These are phyloP conservation scores for Neoaliturus tenellus DNA, from an alignment of 2,888 invertebrate species.

Conservation along the genomic window DNA sequence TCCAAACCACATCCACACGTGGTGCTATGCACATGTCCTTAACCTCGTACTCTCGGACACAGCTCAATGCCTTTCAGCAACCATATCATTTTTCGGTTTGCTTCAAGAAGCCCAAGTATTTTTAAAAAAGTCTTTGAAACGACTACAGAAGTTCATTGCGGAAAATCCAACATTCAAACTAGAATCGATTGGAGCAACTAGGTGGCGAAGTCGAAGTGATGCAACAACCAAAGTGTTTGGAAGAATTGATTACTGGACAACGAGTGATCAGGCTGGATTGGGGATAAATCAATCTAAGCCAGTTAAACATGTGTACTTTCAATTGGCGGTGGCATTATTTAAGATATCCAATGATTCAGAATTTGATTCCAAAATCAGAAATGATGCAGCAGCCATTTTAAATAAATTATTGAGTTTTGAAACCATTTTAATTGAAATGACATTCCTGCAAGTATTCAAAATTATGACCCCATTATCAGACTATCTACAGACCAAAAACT, in stretches of 20 bases:
- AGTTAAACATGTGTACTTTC: neutral
- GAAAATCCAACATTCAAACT: constrained; percentile 3
- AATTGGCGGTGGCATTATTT: neutral
- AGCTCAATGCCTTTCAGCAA: neutral
- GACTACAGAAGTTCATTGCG: neutral
- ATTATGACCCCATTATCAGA: constrained; percentile 10
- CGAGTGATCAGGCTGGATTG: too few relatives aligned
- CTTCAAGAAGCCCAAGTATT: constrained; percentile 40
- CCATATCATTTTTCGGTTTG: constrained; percentile 38
- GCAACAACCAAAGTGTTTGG: constrained; percentile 25
- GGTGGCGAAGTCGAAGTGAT: constrained; percentile 5
- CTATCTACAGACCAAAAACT: constrained; percentile 20
- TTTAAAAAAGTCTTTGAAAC: constrained; percentile 24
- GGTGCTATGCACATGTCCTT: constrained; percentile 42
- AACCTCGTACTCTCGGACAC: constrained; percentile 22
- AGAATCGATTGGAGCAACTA: constrained; percentile 7
- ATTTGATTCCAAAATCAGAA: neutral
- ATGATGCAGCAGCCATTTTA: neutral
- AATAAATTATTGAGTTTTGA: neutral
- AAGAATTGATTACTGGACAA: neutral
- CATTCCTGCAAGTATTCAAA: constrained; percentile 3
- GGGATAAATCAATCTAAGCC: neutral
- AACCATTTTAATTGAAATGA: neutral
- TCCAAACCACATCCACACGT: constrained; percentile 44
- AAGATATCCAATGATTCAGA: neutral